Conservation (phyloP, 2,113 vertebrate species). For the Toxotes chatareus region DNA sequence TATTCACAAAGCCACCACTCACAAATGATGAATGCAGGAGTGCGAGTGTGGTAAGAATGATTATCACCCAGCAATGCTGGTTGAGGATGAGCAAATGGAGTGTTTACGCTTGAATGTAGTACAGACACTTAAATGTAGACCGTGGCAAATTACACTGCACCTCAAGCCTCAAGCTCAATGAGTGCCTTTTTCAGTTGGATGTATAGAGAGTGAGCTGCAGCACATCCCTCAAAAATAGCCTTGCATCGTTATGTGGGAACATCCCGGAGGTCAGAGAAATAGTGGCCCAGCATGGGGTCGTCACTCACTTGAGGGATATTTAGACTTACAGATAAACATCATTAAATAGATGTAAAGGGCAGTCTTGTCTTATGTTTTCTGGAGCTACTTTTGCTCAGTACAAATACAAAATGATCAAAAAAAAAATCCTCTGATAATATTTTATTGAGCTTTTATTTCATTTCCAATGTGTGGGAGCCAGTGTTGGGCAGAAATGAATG, state of each 20-base stretch:
- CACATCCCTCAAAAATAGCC: not conserved
- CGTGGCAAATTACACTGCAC: slow-evolving; percentile 38
- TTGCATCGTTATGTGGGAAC: slow-evolving; percentile 5
- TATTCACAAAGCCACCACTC: slow-evolving; percentile 49
- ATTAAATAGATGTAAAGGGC: slow-evolving; percentile 19
- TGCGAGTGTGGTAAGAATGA: slow-evolving; percentile 34
- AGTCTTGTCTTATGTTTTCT: slow-evolving; percentile 4
- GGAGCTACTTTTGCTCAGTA: not conserved
- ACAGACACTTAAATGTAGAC: slow-evolving; percentile 56
- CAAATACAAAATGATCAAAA: not conserved
- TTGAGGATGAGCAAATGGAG: slow-evolving; percentile 20
- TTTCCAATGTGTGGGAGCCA: not conserved
- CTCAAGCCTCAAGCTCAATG: slow-evolving; percentile 7
- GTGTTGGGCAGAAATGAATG: not conserved
- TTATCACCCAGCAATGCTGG: not conserved
- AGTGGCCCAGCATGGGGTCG: slow-evolving; percentile 9
- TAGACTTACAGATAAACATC: slow-evolving; percentile 12
- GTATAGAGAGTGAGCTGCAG: not conserved
- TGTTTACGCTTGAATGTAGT: slow-evolving; percentile 44
- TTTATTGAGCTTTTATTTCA: not conserved
- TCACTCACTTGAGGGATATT: slow-evolving; percentile 21
- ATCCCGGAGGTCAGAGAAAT: slow-evolving; percentile 11
- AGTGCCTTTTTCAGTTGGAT: slow-evolving; percentile 15
- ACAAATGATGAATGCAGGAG: slow-evolving; percentile 38
- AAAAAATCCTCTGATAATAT: not conserved